A percentile compares a stretch with the other conserved stretches of the same genome.
These are phyloP conservation scores for Prunella himalayana DNA, from an alignment of 2,113 vertebrate species.

Conservation along the genomic window DNA sequence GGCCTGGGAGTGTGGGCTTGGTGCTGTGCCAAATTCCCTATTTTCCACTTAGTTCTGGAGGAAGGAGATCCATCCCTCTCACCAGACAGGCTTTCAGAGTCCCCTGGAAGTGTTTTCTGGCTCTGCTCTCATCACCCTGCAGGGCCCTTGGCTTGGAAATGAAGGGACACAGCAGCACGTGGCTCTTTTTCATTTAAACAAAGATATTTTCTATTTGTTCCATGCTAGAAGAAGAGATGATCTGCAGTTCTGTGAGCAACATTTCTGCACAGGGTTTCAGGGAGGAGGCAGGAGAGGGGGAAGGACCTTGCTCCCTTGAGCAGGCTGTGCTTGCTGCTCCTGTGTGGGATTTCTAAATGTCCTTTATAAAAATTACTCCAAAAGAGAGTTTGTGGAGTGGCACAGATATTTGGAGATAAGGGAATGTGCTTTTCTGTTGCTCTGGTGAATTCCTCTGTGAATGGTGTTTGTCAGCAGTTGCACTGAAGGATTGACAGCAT, in stretches of 20 bases:
- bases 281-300: not conserved
- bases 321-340: accelerated
- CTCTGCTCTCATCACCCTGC: not conserved
- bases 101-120: not conserved
- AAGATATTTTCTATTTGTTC: not conserved
- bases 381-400: not conserved
- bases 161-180: not conserved
- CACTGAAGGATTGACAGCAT: not conserved
- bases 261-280: not conserved
- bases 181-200: not conserved
- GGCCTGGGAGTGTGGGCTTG: not conserved
- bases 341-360: not conserved
- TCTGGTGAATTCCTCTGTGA: not conserved
- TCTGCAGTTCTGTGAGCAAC: not conserved
- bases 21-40: not conserved
- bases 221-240: not conserved
- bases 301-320: too few relatives aligned
- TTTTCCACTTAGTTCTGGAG: not conserved
- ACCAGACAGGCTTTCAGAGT: not conserved
- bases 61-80: not conserved
- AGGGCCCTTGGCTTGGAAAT: not conserved
- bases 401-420: not conserved
- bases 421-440: not conserved
- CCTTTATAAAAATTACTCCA: not conserved
- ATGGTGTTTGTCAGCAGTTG: not conserved